Base-by-base conservation (phyloP, 1,140 invertebrate genomes). In the Zophobas atratus region DNA sequence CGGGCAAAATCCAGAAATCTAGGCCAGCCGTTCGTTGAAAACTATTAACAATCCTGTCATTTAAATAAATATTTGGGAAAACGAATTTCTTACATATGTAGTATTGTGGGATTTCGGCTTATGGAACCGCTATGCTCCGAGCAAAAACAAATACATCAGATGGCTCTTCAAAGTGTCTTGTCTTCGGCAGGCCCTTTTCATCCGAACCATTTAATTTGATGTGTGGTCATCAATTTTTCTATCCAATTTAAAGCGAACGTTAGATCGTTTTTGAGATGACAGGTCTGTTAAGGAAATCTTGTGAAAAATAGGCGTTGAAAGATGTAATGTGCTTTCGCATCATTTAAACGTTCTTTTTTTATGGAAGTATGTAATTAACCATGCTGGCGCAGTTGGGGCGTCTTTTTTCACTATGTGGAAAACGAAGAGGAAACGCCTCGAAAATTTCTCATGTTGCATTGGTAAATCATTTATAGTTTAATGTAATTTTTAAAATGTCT, bases 31-130 rank as follows among this genome's bases (percentile, higher is more conserved):
- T 20, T 67, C 60, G 60, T 67, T 67, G 60, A 67, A 67, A 67
- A 67, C 60, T 67, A 67, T 67, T 67, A 67, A 67, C 60, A 67
- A 67, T 67, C 60, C 60, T 67, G 60, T 67, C 60, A 67, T 67
- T 67, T 67, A 67, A 67, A 67, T 67, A 67, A 67, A 67, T 67
- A 67, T 67, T 67, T 67, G 60, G 41, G 38, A 67, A 67, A 67
- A 39, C 20, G 33, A 67, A 67, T 67, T 67, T 39, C 60, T 43
- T 20, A 39, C 60, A 43, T 67, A 39, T 67, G 41, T 67, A 67
- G 60, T 8, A 67, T 67, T 67, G 60, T 43, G 60, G 38, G n/a
- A 39, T 39, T 43, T 20, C 39, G 38, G 60, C 41, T 67, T 67
- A 46, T 67, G 57, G 57, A 39, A 8, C 34, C 34, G 8, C 39